These are phyloP conservation scores for Coecobrya sp. DNA, from an alignment of 2,888 invertebrate genomes.

Conservation along the genomic window DNA sequence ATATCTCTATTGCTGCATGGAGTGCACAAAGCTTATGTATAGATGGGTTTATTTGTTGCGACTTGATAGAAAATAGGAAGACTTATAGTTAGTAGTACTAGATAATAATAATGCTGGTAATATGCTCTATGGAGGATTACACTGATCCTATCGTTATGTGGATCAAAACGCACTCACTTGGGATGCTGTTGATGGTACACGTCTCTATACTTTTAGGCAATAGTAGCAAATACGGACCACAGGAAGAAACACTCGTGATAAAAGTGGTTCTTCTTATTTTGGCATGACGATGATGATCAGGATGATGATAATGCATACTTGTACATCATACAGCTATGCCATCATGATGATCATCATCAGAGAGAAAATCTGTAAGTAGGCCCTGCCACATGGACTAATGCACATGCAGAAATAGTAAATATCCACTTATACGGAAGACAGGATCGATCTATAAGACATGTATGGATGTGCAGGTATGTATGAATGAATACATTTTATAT, in stretches of 20 bases:
- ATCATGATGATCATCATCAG: neutral
- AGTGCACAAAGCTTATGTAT: neutral
- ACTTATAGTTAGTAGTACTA: neutral
- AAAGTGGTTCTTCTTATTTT: neutral
- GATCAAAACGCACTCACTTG: conserved; percentile 65
- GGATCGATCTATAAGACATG: too few relatives aligned
- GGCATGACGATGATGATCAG: neutral
- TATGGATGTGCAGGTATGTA: neutral
- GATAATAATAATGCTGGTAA: neutral
- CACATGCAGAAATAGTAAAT: neutral
- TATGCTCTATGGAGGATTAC: conserved; percentile 55
- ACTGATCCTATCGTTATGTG: conserved; percentile 67
- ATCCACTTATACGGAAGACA: too few relatives aligned
- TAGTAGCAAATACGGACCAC: conserved; percentile 30
- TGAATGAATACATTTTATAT: neutral
- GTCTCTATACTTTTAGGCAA: neutral
- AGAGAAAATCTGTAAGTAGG: neutral
- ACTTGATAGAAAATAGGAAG: neutral
- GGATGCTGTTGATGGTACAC: conserved; percentile 49
- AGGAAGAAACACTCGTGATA: conserved; percentile 9
- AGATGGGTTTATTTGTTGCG: neutral
- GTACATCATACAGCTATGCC: neutral
- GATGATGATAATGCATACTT: neutral
- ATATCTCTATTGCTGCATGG: neutral
- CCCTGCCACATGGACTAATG: neutral